Percentiles rank a stretch among this genome's conserved stretches.
Conservation (phyloP, 2,797 vertebrate species). For the Cyprinella venusta region DNA sequence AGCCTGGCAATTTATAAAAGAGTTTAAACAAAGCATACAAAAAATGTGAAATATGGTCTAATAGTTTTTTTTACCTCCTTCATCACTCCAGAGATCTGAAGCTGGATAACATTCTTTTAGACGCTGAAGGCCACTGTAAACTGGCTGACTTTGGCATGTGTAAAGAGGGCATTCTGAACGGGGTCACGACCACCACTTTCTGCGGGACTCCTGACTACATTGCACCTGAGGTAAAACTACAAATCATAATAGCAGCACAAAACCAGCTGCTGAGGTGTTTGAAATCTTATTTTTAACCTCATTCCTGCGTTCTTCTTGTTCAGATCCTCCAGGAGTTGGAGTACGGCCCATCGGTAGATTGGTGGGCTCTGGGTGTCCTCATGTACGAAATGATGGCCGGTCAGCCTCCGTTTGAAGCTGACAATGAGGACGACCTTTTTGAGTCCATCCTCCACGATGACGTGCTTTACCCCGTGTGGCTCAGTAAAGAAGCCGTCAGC, state of each 20-base stretch:
- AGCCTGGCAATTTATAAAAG: neutral
- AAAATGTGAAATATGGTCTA: neutral
- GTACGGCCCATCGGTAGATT: conserved; percentile 95
- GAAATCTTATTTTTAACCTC: neutral
- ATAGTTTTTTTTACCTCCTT: neutral
- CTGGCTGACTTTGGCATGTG: conserved; percentile 99
- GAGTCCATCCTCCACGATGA: conserved; percentile 97
- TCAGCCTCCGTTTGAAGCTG: conserved; percentile 95
- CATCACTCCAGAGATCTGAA: conserved; percentile 88
- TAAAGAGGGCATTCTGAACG: conserved; percentile 96
- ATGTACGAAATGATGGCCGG: conserved; percentile 99
- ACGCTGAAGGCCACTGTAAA: conserved; percentile 98
- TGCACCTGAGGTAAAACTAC: conserved; percentile 87
- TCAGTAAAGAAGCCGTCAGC: conserved; percentile 97
- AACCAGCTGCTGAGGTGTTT: neutral
- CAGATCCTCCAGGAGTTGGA: conserved; percentile 97
- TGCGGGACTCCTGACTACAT: conserved; percentile 99
- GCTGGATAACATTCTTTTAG: conserved; percentile 98
- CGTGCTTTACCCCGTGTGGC: conserved; percentile 97
- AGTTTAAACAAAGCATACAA: neutral
- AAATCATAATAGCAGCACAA: neutral
- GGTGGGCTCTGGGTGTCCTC: conserved; percentile 97
- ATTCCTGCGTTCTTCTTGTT: neutral
- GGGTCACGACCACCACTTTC: conserved; percentile 96
- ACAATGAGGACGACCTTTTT: conserved; percentile 97